A percentile compares a stretch with the other conserved stretches of the same genome.
Evolutionary conservation across 2,113 vertebrate genomes (phyloP).

Genomic region (Crotalus horridus): DNA sequence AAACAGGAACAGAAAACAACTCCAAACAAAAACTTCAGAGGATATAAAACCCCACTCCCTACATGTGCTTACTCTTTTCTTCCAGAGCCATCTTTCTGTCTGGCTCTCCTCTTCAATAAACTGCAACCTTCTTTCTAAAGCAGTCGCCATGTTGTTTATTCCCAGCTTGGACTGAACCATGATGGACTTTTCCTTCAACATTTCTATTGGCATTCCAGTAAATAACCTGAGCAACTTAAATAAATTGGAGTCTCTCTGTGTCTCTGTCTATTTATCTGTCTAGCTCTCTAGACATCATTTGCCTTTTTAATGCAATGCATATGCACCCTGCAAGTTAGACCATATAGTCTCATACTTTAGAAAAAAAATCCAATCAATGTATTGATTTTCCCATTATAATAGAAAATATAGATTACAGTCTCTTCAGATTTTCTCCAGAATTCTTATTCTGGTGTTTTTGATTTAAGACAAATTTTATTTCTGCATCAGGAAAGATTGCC

Average conservation of each 20-base stretch:
- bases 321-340: background rate
- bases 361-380: background rate
- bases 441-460: background rate
- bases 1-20: too few relatives aligned
- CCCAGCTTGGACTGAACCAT: too few relatives aligned
- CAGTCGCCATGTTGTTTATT: too few relatives aligned
- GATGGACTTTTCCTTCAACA: too few relatives aligned
- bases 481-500: background rate
- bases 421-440: background rate
- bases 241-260: background rate
- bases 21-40: too few relatives aligned
- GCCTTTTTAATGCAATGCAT: background rate
- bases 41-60: too few relatives aligned
- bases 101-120: too few relatives aligned
- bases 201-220: background rate
- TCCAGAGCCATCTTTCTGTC: too few relatives aligned
- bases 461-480: background rate
- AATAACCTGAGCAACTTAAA: background rate
- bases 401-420: background rate
- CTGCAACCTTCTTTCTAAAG: too few relatives aligned
- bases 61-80: too few relatives aligned
- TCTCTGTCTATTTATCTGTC: background rate
- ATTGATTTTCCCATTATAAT: background rate
- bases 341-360: background rate
- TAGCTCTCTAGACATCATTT: background rate